Evolutionary conservation across 2,113 vertebrate genomes (phyloP).

Genomic region (Muntiacus muntjak): DNA sequence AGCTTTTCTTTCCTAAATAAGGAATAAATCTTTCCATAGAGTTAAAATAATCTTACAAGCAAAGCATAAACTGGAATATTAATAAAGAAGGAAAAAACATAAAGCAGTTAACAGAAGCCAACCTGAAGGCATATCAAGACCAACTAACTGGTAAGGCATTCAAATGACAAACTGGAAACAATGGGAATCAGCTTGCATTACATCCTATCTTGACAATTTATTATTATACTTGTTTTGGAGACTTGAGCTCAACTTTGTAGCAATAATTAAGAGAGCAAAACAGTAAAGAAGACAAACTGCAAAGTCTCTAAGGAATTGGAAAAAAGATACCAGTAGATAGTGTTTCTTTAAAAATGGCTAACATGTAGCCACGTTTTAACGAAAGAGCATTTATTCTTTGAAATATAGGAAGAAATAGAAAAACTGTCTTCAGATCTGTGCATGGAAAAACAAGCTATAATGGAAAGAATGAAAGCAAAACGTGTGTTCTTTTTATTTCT

Average conservation of each 20-base stretch:
- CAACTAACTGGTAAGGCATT: background rate
- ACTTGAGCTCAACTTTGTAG: background rate
- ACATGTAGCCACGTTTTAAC: slow-evolving; percentile 18
- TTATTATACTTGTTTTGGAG: background rate
- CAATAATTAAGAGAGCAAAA: background rate
- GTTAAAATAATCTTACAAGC: background rate
- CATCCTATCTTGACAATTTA: background rate
- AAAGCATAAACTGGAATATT: background rate
- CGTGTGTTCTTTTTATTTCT: background rate
- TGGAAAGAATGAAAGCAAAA: background rate
- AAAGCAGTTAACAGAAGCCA: background rate
- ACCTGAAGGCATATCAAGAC: background rate
- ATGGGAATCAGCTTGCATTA: background rate
- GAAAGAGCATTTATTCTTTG: background rate
- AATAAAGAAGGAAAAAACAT: background rate
- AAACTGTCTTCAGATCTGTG: background rate
- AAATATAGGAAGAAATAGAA: background rate
- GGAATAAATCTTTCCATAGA: background rate
- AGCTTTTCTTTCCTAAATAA: background rate
- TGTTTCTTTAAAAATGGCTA: background rate
- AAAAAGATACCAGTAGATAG: background rate
- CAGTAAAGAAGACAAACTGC: background rate
- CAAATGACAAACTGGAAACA: background rate
- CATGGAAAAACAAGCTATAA: background rate
- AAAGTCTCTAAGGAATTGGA: background rate